Evolutionary conservation across 2,113 vertebrate genomes (phyloP), one percentile per base, ranked within the genome.

Genomic region (Carassius gibelio): DNA sequence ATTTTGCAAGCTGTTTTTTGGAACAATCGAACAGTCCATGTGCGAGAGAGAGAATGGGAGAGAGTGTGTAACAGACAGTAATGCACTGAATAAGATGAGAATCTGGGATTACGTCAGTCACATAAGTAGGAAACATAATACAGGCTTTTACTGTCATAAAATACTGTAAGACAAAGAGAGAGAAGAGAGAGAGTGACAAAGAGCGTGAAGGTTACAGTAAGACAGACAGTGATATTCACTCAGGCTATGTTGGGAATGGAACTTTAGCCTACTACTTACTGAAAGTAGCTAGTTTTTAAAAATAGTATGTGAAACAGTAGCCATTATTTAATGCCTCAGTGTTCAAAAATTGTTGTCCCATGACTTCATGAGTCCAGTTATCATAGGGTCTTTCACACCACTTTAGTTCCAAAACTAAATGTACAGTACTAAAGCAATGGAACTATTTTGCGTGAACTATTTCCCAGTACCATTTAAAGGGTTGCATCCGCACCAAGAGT

Each of bases 31-130:
- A 69, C 45, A 2, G 42, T 45, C 9, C 9, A 0, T 4, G 9
- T 11, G 50, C 3, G 13, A 52, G 19, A 38, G 55, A 62, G 61
- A 52, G 69, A 48, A 48, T 10, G 36, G 15, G 55, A 62, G 57
- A 45, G 36, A 89, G 82, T 81, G 71, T 75, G 83, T 45, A 87
- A 76, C 10, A 74, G 4, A 45, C 10, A 3, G 79, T 30, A 14
- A 75, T 84, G 85, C 62, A 3, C 76, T 76, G 76, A 21, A 85
- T 77, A 75, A 84, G 87, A 88, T 77, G 62, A 88, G 91, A 91
- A 92, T 89, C 81, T 88, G 82, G 90, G 88, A 91, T 92, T 90
- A 91, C 89, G 92, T 92, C 91, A 93, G 90, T 85, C 86, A 89
- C 90, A 61, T 57, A 68, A 83, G 82, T 48, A 89, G 45, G 45